Evolutionary conservation across 2,797 vertebrate species (phyloP).

Genomic region (Tangara arthus): DNA sequence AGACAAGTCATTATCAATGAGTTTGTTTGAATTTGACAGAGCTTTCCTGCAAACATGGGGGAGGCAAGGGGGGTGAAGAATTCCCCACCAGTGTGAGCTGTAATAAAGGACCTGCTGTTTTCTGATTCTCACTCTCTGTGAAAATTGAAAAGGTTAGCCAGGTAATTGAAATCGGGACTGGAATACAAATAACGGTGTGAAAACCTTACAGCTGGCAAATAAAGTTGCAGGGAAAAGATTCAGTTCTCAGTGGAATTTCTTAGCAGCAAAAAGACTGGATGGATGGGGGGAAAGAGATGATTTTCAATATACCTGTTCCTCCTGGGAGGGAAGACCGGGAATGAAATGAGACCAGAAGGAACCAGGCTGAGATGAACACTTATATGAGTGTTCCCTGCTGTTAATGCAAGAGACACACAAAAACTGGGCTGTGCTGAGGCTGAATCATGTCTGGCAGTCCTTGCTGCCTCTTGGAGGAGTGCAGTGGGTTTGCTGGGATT

Average conservation of each 20-base stretch:
- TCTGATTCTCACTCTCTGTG: slow-evolving; percentile 55
- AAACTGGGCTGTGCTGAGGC: not conserved
- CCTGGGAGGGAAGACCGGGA: not conserved
- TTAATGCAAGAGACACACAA: not conserved
- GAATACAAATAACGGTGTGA: slow-evolving; percentile 46
- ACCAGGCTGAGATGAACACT: not conserved
- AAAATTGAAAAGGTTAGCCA: slow-evolving; percentile 67
- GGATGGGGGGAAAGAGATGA: not conserved
- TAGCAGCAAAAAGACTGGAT: not conserved
- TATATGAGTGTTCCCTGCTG: not conserved
- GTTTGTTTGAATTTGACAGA: slow-evolving; percentile 55
- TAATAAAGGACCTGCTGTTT: slow-evolving; percentile 58
- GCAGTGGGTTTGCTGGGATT: not conserved
- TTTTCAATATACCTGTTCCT: not conserved
- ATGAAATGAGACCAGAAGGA: not conserved
- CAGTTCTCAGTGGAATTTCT: not conserved
- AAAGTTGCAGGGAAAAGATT: slow-evolving; percentile 10
- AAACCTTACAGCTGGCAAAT: slow-evolving; percentile 21
- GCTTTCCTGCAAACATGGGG: slow-evolving; percentile 29
- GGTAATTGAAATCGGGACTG: slow-evolving; percentile 68
- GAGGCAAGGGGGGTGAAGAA: not conserved
- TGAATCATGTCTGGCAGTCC: not conserved
- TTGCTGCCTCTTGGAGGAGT: not conserved
- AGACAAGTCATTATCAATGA: slow-evolving; percentile 48
- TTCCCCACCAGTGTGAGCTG: not conserved